Conservation (phyloP, 2,797 vertebrate species). For the Propithecus perrieri region DNA sequence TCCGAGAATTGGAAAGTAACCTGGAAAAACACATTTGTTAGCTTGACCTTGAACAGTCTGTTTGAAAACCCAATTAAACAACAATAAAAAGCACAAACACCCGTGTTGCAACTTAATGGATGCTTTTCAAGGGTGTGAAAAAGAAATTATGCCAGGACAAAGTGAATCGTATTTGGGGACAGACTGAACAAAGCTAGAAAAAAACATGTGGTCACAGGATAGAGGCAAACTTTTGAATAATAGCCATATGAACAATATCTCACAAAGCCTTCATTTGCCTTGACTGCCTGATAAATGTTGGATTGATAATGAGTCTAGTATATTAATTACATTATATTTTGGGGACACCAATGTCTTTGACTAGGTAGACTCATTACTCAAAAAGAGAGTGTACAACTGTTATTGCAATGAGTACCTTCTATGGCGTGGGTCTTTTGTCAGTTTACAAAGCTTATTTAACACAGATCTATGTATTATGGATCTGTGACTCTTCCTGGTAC, state of each 20-base stretch:
- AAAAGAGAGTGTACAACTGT: not conserved
- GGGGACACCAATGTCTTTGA: not conserved
- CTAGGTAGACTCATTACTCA: not conserved
- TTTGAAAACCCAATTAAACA: not conserved
- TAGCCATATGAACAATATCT: too few species aligned
- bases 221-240: not conserved
- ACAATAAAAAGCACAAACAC: not conserved
- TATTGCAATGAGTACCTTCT: not conserved
- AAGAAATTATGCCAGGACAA: not conserved
- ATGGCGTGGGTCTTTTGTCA: not conserved
- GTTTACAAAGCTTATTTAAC: not conserved
- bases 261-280: not conserved
- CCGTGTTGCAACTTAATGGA: not conserved
- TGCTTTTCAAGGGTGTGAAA: not conserved
- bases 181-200: not conserved
- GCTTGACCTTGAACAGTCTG: not conserved
- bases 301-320: not conserved
- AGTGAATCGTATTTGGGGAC: not conserved
- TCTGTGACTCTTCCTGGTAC: not conserved
- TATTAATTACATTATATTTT: not conserved
- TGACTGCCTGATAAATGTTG: not conserved
- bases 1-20: not conserved
- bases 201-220: not conserved
- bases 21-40: not conserved
- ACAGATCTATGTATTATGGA: not conserved